Base-by-base conservation (phyloP, 2,113 vertebrate genomes). In the Peromyscus polionotus region DNA sequence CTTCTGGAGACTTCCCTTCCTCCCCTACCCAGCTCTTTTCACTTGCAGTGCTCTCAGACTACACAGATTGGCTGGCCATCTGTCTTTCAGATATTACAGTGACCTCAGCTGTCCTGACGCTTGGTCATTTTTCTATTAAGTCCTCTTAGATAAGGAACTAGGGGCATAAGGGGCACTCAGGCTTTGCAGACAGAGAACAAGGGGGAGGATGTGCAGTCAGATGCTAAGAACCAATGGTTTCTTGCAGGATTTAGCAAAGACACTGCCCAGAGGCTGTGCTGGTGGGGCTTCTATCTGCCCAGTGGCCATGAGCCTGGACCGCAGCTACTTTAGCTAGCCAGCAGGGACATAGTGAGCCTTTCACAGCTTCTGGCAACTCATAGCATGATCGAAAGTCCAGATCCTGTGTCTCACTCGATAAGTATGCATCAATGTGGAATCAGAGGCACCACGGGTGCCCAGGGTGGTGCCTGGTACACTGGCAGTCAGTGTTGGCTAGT, bases 121-220 rank as follows among this genome's bases (percentile, higher is more conserved):
- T 1, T 17, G 42, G 22, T 36, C 2, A 63, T 42, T 65, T 90
- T 94, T 57, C 12, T 7, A 70, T 12, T 2, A 31, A 22, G 61
- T 28, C 24, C 16, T 65, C 72, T n/a, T 4, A 28, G 51, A n/a
- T 13, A n/a, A 79, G 54, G 20, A 13, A 10, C 39, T 0, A n/a
- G 0, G 4, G 45, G 26, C 36, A 19, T 2, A 4, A 54, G 42
- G 90, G 61, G 54, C 31, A 14, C 6, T 20, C 3, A 28, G 70
- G 61, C 17, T 54, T 87, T 20, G 24, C 10, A 42, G 24, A 36
- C 7, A 39, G n/a, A 20, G 39, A 22, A 22, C 36, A 0, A 0
- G 1, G 51, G 7, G 33, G 24, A 13, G 33, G 33, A 3, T 1
- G 33, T 7, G 36, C 16, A 7, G 0, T 45, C 42, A 12, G 20